Base-by-base conservation (phyloP, 2,888 invertebrate species). In the Xanthorhoe designata region DNA sequence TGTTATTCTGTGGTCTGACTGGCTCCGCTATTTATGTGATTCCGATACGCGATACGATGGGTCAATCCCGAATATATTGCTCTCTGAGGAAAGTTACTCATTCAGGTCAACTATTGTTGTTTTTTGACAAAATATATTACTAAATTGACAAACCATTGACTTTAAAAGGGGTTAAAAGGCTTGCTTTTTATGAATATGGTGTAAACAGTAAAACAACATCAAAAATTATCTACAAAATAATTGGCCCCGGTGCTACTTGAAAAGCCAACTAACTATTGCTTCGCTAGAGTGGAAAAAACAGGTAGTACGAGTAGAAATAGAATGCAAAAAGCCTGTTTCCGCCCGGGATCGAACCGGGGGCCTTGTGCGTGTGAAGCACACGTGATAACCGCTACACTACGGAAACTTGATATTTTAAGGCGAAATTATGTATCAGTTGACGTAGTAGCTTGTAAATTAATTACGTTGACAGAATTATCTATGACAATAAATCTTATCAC, bases 301-400 rank as follows among this genome's bases (percentile, higher is more conserved):
- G n/a, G n/a, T n/a, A n/a, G n/a, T n/a, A 35, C 4, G 24, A 24
- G 2, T 24, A 24, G 4, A 24, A 32, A 47, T 7, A n/a, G 6
- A 13, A 52, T 24, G 49, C 55, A 62, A 65, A 61, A 49, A 24
- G n/a, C 19, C 45, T 94, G 94, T 94, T 94, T 94, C 94, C 94
- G 94, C 94, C 94, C 94, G 94, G 94, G 94, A 94, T 94, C 94
- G 94, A 94, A 94, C 94, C 95, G 94, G 94, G 94, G 95, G 89
- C 94, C 94, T 95, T 95, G 95, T 95, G 95, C 95, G 95, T 95
- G 95, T 95, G 95, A 95, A 95, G 95, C 95, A 95, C 95, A 95
- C 95, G 95, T 95, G 95, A 95, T 95, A 95, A 95, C 95, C 95
- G 94, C 95, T 95, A 95, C 95, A 95, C 95, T 95, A 95, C 95